A percentile compares a stretch with the other conserved stretches of the same genome.
Evolutionary conservation across 35 echinoderm and acorn worm genomes (phyloP).

Genomic region (Amphiura filiformis): DNA sequence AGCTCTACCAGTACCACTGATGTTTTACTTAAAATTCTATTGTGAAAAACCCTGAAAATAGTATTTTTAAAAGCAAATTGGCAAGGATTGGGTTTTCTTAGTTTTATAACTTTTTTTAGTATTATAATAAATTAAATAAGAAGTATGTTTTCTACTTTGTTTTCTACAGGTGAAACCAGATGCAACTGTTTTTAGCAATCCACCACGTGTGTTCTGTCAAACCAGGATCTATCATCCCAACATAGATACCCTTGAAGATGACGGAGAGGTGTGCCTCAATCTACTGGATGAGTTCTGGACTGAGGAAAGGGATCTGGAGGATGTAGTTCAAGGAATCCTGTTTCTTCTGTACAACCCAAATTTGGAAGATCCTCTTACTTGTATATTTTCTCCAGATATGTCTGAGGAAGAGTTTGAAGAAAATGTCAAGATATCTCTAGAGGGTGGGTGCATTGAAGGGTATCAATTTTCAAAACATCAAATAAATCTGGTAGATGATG

Average conservation of each 20-base stretch:
- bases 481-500: neutral
- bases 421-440: conserved; percentile 60
- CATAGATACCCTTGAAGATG: conserved; percentile 71
- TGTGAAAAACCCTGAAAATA: too few species aligned
- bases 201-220: conserved; percentile 57
- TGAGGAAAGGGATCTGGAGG: conserved; percentile 41
- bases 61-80: neutral
- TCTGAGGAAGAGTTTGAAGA: conserved; percentile 36
- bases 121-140: neutral
- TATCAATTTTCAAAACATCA: conserved; percentile 50
- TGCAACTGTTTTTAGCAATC: neutral
- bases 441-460: conserved; percentile 51
- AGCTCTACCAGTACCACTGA: too few species aligned
- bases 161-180: neutral
- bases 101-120: neutral
- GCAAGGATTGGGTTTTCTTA: neutral
- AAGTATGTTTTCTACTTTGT: too few species aligned
- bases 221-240: conserved; percentile 88
- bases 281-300: conserved; percentile 60
- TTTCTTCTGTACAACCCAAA: conserved; percentile 86
- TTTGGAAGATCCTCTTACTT: too few species aligned
- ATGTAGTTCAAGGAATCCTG: conserved; percentile 71
- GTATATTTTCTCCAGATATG: conserved; percentile 38
- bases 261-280: conserved; percentile 76
- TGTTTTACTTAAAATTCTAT: too few species aligned